phyloP scores from a whole-genome alignment of 2,888 invertebrate genomes.

The Epinotia ramella region DNA sequence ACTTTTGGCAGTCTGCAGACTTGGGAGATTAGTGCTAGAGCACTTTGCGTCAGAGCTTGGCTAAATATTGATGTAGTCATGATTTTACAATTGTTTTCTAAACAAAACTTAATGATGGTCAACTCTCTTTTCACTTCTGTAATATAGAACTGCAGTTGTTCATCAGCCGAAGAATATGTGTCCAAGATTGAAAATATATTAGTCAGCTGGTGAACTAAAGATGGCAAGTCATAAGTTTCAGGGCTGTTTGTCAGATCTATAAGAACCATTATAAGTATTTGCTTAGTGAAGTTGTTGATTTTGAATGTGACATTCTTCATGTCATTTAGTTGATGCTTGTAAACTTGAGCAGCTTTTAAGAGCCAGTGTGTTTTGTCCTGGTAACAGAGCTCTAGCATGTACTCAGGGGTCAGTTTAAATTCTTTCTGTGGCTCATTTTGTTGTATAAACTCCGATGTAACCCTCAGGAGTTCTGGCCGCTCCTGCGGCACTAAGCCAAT shows the following conservation, averaged over 20 bases:
- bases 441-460: slow-evolving; percentile 70
- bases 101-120: slow-evolving; percentile 79
- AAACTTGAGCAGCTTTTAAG: slow-evolving; percentile 77
- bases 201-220: slow-evolving; percentile 75
- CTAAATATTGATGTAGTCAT: slow-evolving; percentile 81
- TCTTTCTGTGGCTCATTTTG: slow-evolving; percentile 75
- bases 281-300: slow-evolving; percentile 81
- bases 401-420: slow-evolving; percentile 79
- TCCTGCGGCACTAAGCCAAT: slow-evolving; percentile 74
- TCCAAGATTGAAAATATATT: slow-evolving; percentile 81
- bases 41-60: slow-evolving; percentile 77
- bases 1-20: slow-evolving; percentile 79
- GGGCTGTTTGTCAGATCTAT: slow-evolving; percentile 80
- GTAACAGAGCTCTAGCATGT: slow-evolving; percentile 82
- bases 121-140: slow-evolving; percentile 81
- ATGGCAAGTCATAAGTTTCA: slow-evolving; percentile 77
- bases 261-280: slow-evolving; percentile 80
- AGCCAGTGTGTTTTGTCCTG: slow-evolving; percentile 80
- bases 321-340: slow-evolving; percentile 76
- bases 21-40: slow-evolving; percentile 81
- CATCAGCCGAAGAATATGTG: slow-evolving; percentile 73
- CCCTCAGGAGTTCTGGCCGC: slow-evolving; percentile 68
- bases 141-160: slow-evolving; percentile 78
- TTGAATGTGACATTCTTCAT: slow-evolving; percentile 80
- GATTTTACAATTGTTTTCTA: slow-evolving; percentile 81